Evolutionary conservation across 2,113 vertebrate genomes (phyloP), one percentile per base, ranked within the genome.

Genomic region (Todiramphus chloris): DNA sequence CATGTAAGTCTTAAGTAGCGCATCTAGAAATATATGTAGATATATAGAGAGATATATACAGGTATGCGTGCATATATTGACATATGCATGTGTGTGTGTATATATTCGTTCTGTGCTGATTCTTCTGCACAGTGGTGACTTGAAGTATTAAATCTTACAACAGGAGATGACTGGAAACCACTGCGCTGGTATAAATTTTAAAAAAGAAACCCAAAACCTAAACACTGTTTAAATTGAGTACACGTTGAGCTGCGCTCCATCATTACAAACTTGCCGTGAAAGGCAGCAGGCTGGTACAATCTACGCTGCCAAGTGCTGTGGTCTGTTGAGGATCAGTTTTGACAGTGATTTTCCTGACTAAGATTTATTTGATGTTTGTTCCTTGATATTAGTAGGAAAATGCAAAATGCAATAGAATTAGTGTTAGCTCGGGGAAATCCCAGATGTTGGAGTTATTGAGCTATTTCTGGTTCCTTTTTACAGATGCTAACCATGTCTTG

Each of bases 391-490:
- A 87, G 92, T 93, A 92, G 79, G 86, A 91, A 97, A 83, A 96
- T 89, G 95, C 94, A 94, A 94, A 93, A 87, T 96, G 96, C 94
- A 24, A 62, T 95, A 96, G 96, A 91, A 60, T 88, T 95, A 98
- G 96, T 67, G 87, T 87, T 97, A 97, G 97, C 89, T 37, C 95
- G 82, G 97, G 94, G 84, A 95, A 87, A 87, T 89, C 93, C 91
- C 95, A 96, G 93, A 62, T 74, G 48, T 73, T 82, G 90, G 88
- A 93, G 86, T 92, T 84, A 74, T 4, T 87, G 89, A 95, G 83
- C 74, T 93, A 86, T 97, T 97, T 96, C 97, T 97, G 95, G 94
- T 97, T 96, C 93, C 93, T 87, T 93, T 81, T 90, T 89, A 73
- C 90, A 94, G 96, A 94, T 35, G 46, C 78, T 93, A 93, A 91